Evolutionary conservation across 2,888 invertebrate genomes (phyloP).

Genomic region (Phyto melanocephala): DNA sequence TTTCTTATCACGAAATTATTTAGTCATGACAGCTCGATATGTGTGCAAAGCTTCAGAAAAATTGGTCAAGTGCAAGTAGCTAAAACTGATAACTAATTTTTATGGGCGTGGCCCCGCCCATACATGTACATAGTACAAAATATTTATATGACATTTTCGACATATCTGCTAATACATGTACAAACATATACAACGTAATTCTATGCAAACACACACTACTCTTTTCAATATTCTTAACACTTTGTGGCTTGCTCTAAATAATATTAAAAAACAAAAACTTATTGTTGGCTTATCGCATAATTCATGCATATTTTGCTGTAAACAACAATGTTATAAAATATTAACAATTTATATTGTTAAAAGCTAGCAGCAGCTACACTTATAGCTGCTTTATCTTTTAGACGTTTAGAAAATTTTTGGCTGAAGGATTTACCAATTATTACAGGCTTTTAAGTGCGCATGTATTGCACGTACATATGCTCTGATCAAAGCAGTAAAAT

Average conservation of each 20-base stretch:
- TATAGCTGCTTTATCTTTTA: neutral
- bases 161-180: no score
- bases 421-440: neutral
- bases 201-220: no score
- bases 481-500: slow-evolving; percentile 22
- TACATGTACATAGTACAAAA: neutral
- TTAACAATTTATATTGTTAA: slow-evolving; percentile 33
- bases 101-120: neutral
- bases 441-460: neutral
- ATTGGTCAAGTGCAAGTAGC: no score
- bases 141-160: slow-evolving; percentile 2
- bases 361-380: neutral
- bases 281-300: slow-evolving; percentile 17
- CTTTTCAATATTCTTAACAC: neutral
- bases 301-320: slow-evolving; percentile 27
- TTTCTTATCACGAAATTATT: no score
- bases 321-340: slow-evolving; percentile 16
- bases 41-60: no score
- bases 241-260: slow-evolving; percentile 10
- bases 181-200: no score
- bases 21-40: no score
- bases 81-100: no score
- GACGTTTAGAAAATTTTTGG: neutral
- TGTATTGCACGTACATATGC: neutral
- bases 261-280: no score